Evolutionary conservation across 2,797 vertebrate species (phyloP), one percentile per base, ranked within the genome.

Genomic region (Sebastes oblongus): DNA sequence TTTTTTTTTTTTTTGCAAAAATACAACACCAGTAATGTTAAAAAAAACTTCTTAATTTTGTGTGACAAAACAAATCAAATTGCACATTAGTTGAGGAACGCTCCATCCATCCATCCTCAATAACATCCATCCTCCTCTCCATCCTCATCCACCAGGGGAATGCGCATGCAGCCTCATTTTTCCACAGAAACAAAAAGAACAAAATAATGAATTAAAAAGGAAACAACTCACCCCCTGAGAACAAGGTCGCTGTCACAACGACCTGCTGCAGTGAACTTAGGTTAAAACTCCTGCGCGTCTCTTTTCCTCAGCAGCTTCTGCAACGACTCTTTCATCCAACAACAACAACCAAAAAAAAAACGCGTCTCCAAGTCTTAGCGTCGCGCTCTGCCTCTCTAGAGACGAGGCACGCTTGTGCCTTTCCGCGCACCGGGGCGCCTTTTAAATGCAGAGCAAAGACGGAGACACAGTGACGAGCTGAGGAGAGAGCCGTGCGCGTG

Each of bases 371-470:
- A 85, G 77, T 91, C 81, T 14, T 71, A 75, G 72, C 82, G 58
- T 69, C 75, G 90, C 89, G 91, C 90, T 92, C 82, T 89, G 94
- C 92, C 92, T 89, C 93, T 92, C 93, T 92, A 85, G 91, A 94
- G 89, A 93, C 88, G 92, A 93, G 89, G 91, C 94, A 94, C 85
- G 94, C 92, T 89, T 93, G 88, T 91, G 94, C 84, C 80, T 89
- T 83, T 92, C 84, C 12, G 30, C 30, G 30, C 30, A 32, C 30
- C 8, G 8, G 79, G 75, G 89, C 83, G 91, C 93, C 91, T 93
- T 96, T 93, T 95, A 94, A 95, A 96, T 92, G 94, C 93, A 89
- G 87, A 90, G 94, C 88, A 90, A 85, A 32, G 30, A 32, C 30
- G 66, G 93, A 89, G 92, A 91, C 90, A 87, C 90, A 14, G 92